phyloP scores from a whole-genome alignment of 2,113 vertebrate genomes.

The Heteronetta atricapilla region DNA sequence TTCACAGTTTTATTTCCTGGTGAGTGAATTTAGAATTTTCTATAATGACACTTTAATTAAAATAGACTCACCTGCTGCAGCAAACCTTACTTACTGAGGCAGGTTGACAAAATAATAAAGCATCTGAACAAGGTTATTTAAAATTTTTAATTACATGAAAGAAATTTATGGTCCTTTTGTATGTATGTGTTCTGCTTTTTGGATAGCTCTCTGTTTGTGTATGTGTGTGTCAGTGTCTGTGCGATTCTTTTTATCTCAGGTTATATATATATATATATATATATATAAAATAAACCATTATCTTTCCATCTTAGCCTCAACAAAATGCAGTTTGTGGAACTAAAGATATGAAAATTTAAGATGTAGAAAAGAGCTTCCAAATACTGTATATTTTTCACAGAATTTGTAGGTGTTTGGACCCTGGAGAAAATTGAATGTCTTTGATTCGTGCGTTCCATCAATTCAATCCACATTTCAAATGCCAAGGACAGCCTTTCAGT shows the following conservation, averaged over 20 bases:
- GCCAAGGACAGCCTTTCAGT: background rate
- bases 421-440: background rate
- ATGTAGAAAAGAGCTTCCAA: background rate
- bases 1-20: background rate
- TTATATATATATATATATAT: too few species aligned
- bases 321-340: background rate
- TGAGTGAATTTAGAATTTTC: background rate
- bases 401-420: background rate
- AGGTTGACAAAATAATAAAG: too few species aligned
- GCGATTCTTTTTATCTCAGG: too few species aligned
- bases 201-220: too few species aligned
- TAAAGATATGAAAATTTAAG: background rate
- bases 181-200: too few species aligned
- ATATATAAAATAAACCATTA: background rate
- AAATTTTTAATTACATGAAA: background rate
- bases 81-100: background rate
- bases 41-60: background rate
- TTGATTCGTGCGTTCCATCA: background rate
- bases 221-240: too few species aligned
- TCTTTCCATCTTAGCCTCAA: background rate
- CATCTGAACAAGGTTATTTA: background rate
- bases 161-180: background rate
- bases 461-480: background rate
- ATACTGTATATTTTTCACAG: rapidly evolving
- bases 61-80: background rate